Conservation (phyloP, 2,888 invertebrate genomes). For the Zygothrica quintamaculata region DNA sequence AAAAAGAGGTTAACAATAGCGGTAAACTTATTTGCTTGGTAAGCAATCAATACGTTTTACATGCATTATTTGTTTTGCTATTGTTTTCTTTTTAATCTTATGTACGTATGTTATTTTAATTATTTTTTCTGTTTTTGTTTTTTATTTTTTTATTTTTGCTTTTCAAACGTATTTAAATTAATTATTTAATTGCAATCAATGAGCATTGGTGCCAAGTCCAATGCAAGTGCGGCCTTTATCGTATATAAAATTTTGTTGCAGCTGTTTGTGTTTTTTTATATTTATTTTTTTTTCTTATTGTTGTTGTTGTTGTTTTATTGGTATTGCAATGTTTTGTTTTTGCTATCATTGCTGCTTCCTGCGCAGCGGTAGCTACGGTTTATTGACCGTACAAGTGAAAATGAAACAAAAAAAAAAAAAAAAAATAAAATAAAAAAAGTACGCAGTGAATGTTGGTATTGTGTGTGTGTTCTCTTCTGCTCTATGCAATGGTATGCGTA, state of each 20-base stretch:
- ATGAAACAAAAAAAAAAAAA: no score
- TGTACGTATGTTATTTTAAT: not conserved
- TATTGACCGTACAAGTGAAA: slow-evolving; percentile 51
- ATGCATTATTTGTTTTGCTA: slow-evolving; percentile 43
- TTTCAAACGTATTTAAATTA: slow-evolving; percentile 21
- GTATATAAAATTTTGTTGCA: slow-evolving; percentile 11
- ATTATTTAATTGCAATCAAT: slow-evolving; percentile 48
- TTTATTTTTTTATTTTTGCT: not conserved
- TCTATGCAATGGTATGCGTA: not conserved
- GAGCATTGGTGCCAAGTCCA: slow-evolving; percentile 28
- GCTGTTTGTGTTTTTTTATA: slow-evolving; percentile 24
- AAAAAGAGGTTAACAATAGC: slow-evolving; percentile 58
- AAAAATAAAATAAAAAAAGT: no score
- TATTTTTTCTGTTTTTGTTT: slow-evolving; percentile 1
- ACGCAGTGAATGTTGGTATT: slow-evolving; percentile 26
- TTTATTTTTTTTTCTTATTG: slow-evolving; percentile 13
- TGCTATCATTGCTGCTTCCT: slow-evolving; percentile 33
- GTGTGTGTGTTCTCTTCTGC: not conserved
- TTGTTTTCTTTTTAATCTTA: slow-evolving; percentile 12
- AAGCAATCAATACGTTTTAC: slow-evolving; percentile 67
- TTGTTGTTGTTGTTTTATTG: slow-evolving; percentile 11
- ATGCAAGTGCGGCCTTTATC: slow-evolving; percentile 13
- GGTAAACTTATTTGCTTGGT: slow-evolving; percentile 63
- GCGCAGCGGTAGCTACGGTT: slow-evolving; percentile 36
- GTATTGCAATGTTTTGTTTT: slow-evolving; percentile 6